A percentile compares a stretch with the other conserved stretches of the same genome.
Conservation (phyloP, 2,888 invertebrate species). For the Scaptomyza polygonia region DNA sequence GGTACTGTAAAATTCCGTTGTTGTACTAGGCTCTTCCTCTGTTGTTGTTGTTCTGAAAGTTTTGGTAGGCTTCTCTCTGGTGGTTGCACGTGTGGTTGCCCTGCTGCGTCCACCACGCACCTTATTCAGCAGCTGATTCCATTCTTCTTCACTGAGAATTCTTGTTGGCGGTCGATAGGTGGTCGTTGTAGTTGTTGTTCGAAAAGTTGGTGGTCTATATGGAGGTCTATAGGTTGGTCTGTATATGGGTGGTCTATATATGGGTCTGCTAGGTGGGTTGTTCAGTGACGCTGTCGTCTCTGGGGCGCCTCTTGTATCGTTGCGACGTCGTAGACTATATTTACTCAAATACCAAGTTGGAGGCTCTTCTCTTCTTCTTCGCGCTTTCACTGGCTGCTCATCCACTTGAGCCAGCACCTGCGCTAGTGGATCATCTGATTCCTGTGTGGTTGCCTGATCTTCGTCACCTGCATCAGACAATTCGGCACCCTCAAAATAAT, state of each 20-base stretch:
- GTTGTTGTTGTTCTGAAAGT: conserved; percentile 10
- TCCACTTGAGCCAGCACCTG: conserved; percentile 58
- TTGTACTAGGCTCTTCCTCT: conserved; percentile 11
- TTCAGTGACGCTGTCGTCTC: conserved; percentile 21
- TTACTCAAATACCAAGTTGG: conserved; percentile 54
- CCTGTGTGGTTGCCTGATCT: conserved; percentile 44
- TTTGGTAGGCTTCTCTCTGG: conserved; percentile 18
- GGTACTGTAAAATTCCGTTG: conserved; percentile 18
- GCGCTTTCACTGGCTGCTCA: conserved; percentile 10
- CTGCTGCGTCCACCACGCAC: conserved; percentile 9
- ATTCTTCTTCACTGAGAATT: conserved; percentile 54
- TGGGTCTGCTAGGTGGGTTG: conserved; percentile 11
- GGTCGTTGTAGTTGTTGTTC: conserved; percentile 13
- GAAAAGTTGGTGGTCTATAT: conserved; percentile 10
- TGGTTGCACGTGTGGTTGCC: conserved; percentile 6
- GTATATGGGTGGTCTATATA: conserved; percentile 14
- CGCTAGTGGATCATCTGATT: conserved; percentile 63
- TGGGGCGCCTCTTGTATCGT: conserved; percentile 13
- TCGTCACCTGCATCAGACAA: conserved; percentile 41
- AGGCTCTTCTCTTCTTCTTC: conserved; percentile 47
- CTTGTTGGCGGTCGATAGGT: conserved; percentile 2
- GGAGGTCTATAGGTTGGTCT: conserved; percentile 20
- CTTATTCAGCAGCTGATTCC: conserved; percentile 39
- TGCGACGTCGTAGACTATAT: conserved; percentile 68
- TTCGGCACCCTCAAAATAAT: conserved; percentile 79